phyloP scores from a whole-genome alignment of 2,797 vertebrate species.

The Eutrigla gurnardus region DNA sequence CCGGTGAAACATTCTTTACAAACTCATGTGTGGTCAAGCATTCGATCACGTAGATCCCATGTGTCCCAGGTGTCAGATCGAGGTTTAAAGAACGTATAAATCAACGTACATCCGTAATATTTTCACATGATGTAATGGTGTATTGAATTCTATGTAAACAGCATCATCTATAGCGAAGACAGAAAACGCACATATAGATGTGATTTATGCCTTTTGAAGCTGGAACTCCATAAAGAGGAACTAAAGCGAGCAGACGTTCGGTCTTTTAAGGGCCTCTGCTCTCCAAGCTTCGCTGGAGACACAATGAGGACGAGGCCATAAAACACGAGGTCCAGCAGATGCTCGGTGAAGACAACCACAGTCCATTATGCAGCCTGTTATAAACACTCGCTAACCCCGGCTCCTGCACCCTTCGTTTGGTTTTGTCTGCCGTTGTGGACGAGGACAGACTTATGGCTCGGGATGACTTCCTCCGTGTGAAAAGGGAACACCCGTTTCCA shows the following conservation, averaged over 20 bases:
- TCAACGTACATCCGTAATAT: not conserved
- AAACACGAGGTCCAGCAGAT: slow-evolving; percentile 78
- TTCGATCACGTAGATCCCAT: not conserved
- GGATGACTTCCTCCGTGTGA: slow-evolving; percentile 42
- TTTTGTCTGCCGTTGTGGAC: slow-evolving; percentile 67
- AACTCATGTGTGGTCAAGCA: not conserved
- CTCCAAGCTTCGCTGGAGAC: slow-evolving; percentile 55
- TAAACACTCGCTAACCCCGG: slow-evolving; percentile 60
- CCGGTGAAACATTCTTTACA: not conserved
- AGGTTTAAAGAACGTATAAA: not conserved
- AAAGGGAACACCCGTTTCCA: slow-evolving; percentile 49
- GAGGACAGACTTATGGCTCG: slow-evolving; percentile 71
- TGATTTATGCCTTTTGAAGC: slow-evolving; percentile 37
- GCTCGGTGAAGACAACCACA: slow-evolving; percentile 70
- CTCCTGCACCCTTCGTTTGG: slow-evolving; percentile 39
- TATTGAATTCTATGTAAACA: not conserved
- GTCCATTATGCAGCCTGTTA: slow-evolving; percentile 77
- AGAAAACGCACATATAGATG: not conserved
- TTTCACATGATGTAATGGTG: not conserved
- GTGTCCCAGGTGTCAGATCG: not conserved
- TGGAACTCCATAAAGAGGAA: slow-evolving; percentile 42
- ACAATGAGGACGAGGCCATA: slow-evolving; percentile 70
- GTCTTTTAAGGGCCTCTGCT: slow-evolving; percentile 42
- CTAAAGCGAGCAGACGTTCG: slow-evolving; percentile 46
- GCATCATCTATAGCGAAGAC: not conserved